Conservation (phyloP, 1,140 invertebrate species). For the Pachypeltis micranthus region DNA sequence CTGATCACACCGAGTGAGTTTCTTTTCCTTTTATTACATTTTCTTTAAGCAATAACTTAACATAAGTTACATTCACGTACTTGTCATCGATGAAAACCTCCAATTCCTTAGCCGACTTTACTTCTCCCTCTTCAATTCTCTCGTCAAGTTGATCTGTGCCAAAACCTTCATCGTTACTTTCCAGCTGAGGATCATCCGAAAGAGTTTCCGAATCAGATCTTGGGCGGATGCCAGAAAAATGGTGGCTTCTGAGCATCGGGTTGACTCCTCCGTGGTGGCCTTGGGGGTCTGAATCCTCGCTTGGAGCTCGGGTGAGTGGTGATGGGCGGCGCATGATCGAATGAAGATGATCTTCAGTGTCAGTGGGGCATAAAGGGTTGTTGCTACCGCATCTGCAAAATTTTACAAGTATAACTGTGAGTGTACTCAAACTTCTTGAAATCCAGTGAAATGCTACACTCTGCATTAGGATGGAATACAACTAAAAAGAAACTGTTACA, state of each 20-base stretch:
- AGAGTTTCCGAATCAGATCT: slow-evolving; percentile 54
- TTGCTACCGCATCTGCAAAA: slow-evolving; percentile 51
- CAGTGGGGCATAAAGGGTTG: slow-evolving; percentile 56
- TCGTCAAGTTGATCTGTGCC: slow-evolving; percentile 44
- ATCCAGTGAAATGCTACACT: too few relatives aligned
- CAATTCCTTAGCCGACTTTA: slow-evolving; percentile 51
- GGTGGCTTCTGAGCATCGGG: not conserved
- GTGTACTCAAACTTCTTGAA: too few relatives aligned
- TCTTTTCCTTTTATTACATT: too few relatives aligned
- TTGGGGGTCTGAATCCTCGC: slow-evolving; percentile 22
- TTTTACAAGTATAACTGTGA: too few relatives aligned
- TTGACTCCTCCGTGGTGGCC: not conserved
- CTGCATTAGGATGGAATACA: too few relatives aligned
- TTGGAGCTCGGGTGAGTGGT: slow-evolving; percentile 40
- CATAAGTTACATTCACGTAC: slow-evolving; percentile 31
- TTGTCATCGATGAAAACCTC: slow-evolving; percentile 42
- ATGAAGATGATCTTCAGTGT: slow-evolving; percentile 47
- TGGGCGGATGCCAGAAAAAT: slow-evolving; percentile 35
- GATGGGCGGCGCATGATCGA: slow-evolving; percentile 36
- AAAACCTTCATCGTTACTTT: slow-evolving; percentile 42
- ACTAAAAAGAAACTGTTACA: too few relatives aligned
- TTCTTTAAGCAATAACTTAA: too few relatives aligned
- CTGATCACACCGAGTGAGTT: too few relatives aligned
- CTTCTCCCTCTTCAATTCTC: slow-evolving; percentile 48
- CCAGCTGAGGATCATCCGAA: slow-evolving; percentile 50